Percentiles rank a stretch among this genome's conserved stretches.
These are phyloP conservation scores for Chitala chitala DNA, from an alignment of 2,113 vertebrate species.

Conservation along the genomic window DNA sequence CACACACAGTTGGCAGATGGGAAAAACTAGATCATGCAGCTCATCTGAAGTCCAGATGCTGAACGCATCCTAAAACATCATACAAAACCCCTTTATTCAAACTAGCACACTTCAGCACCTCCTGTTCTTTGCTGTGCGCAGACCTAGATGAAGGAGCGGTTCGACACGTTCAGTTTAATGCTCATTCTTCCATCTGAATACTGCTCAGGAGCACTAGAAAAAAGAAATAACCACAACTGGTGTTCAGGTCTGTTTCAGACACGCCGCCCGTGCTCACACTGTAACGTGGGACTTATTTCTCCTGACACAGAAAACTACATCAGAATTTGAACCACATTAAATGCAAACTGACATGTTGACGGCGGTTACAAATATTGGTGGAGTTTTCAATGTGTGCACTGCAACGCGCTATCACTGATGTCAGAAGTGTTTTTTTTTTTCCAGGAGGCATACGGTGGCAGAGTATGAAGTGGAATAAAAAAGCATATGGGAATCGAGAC, in stretches of 20 bases:
- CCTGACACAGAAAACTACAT: neutral
- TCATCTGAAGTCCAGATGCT: neutral
- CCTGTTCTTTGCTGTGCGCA: neutral
- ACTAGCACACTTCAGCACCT: neutral
- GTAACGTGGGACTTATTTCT: neutral
- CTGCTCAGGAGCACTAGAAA: too few species aligned
- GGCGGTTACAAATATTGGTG: neutral
- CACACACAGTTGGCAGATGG: constrained; percentile 8
- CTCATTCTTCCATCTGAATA: too few species aligned
- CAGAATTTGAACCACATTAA: neutral
- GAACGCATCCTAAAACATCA: neutral
- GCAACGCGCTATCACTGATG: neutral
- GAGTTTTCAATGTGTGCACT: neutral
- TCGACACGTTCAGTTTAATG: too few species aligned
- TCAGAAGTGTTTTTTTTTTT: too few species aligned
- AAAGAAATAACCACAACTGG: too few species aligned
- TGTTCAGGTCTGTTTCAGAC: neutral
- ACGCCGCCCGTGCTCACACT: neutral
- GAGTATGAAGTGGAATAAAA: neutral
- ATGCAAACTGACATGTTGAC: neutral
- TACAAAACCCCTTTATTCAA: constrained; percentile 11
- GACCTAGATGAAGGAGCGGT: neutral
- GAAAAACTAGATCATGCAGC: neutral
- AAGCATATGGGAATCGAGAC: neutral
- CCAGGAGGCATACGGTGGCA: neutral